Conservation (phyloP, 2,797 vertebrate genomes). For the Mus spretus region DNA sequence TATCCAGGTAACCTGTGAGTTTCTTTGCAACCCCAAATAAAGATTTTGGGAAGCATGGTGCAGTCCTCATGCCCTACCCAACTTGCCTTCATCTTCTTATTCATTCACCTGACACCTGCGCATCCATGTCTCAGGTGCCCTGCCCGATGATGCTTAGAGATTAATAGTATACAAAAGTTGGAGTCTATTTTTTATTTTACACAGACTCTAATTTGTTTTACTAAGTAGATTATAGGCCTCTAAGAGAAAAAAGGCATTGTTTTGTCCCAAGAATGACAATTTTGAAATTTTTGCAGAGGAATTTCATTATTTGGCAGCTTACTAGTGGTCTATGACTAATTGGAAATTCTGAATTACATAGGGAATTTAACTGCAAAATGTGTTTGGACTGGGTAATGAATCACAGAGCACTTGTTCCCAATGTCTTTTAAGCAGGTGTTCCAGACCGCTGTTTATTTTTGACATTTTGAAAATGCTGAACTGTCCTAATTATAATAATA, state of each 20-base stretch:
- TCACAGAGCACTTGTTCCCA: slow-evolving; percentile 73
- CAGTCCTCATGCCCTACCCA: not conserved
- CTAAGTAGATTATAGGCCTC: not conserved
- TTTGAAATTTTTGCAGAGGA: slow-evolving; percentile 24
- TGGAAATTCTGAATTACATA: slow-evolving; percentile 74
- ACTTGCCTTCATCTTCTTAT: not conserved
- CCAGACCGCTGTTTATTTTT: slow-evolving; percentile 81
- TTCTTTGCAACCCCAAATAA: not conserved
- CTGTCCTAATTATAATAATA: slow-evolving; percentile 79
- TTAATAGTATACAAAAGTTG: not conserved
- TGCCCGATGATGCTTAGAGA: not conserved
- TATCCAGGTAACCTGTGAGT: too few species aligned
- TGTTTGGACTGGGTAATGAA: slow-evolving; percentile 81
- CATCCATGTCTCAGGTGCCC: not conserved
- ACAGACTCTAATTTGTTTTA: not conserved
- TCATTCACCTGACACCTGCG: not conserved
- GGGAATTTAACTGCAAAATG: slow-evolving; percentile 69
- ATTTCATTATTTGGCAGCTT: slow-evolving; percentile 61
- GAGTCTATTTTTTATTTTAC: not conserved
- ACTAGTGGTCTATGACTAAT: slow-evolving; percentile 27
- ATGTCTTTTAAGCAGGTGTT: slow-evolving; percentile 80
- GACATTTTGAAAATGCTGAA: slow-evolving; percentile 74
- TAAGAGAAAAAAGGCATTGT: not conserved
- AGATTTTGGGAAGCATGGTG: not conserved
- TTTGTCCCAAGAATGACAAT: not conserved